A percentile compares a stretch with the other conserved stretches of the same genome.
These are phyloP conservation scores for Dorcus parallelipipedus DNA, from an alignment of 2,888 invertebrate species.

Conservation along the genomic window DNA sequence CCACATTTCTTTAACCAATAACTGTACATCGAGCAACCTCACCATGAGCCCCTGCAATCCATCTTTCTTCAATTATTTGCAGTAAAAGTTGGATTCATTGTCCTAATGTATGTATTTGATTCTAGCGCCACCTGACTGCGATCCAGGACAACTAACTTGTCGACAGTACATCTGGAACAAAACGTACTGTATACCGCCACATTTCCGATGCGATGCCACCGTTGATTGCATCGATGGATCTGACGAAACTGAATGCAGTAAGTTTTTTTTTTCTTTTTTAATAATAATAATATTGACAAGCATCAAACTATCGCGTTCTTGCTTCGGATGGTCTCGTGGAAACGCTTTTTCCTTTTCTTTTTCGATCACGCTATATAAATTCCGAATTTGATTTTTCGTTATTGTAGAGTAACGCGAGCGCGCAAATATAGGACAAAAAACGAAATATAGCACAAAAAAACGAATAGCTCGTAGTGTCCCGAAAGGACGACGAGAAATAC, in stretches of 20 bases:
- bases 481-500: no score
- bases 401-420: background rate
- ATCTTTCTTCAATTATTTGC: no score
- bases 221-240: constrained; percentile 94
- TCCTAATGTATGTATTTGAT: constrained; percentile 27
- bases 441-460: background rate
- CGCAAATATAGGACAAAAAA: background rate
- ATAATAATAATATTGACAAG: no score
- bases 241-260: constrained; percentile 94
- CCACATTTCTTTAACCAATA: no score
- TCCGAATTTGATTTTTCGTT: background rate
- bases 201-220: constrained; percentile 91
- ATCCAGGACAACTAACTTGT: constrained; percentile 86
- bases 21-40: no score
- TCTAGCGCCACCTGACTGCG: constrained; percentile 92
- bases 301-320: no score
- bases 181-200: constrained; percentile 91
- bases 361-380: background rate
- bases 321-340: no score
- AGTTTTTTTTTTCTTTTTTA: constrained; percentile 52
- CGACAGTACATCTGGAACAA: constrained; percentile 93
- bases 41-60: no score
- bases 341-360: background rate
- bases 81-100: background rate
- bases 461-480: no score